Conservation (phyloP, 2,113 vertebrate genomes). For the Hippoglossus stenolepis region DNA sequence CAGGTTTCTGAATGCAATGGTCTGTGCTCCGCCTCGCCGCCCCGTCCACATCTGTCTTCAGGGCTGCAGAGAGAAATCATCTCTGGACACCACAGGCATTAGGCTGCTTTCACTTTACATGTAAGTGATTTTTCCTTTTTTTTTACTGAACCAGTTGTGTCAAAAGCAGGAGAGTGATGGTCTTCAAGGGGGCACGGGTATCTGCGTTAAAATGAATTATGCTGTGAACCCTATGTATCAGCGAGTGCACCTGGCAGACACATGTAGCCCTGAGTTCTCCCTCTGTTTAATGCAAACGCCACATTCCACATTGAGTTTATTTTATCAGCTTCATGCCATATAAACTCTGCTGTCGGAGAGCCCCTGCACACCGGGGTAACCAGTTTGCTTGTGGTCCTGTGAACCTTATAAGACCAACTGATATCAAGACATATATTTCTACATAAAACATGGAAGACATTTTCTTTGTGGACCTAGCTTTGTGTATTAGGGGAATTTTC, state of each 20-base stretch:
- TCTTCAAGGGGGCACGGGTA: slow-evolving; percentile 74
- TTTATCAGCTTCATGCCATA: slow-evolving; percentile 32
- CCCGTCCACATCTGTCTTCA: slow-evolving; percentile 83
- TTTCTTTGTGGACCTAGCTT: background rate
- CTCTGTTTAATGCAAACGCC: slow-evolving; percentile 38
- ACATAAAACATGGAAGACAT: background rate
- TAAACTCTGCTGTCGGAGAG: slow-evolving; percentile 8
- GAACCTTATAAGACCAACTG: slow-evolving; percentile 37
- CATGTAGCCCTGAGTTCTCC: slow-evolving; percentile 78
- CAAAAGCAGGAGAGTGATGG: slow-evolving; percentile 81
- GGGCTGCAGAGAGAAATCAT: slow-evolving; percentile 84
- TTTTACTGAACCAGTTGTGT: slow-evolving; percentile 79
- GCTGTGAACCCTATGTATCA: slow-evolving; percentile 69
- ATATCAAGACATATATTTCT: slow-evolving; percentile 41
- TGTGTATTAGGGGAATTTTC: background rate
- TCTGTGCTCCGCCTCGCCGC: slow-evolving; percentile 80
- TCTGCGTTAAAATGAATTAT: slow-evolving; percentile 76
- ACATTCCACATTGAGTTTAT: slow-evolving; percentile 19
- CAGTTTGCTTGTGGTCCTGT: slow-evolving; percentile 39
- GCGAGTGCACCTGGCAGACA: slow-evolving; percentile 86
- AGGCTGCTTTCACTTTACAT: slow-evolving; percentile 54
- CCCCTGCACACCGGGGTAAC: slow-evolving; percentile 28
- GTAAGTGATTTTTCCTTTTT: slow-evolving; percentile 82
- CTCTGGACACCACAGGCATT: slow-evolving; percentile 70
- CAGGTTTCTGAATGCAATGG: slow-evolving; percentile 84